phyloP scores from a whole-genome alignment of 2,888 invertebrate species.

The Eueremaeus valkanovi region DNA sequence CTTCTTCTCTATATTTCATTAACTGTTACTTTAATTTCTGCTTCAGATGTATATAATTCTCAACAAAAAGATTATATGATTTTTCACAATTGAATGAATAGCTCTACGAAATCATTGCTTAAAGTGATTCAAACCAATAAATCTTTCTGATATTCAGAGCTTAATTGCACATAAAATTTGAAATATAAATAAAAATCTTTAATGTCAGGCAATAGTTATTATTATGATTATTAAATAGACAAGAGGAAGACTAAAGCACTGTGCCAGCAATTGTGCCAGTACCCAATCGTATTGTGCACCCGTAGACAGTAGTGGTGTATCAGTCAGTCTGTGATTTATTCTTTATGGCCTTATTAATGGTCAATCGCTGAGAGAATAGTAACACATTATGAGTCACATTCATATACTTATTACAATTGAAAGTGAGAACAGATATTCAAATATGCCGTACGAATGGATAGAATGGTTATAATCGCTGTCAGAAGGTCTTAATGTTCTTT shows the following conservation, averaged over 20 bases:
- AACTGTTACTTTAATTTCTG: too few relatives aligned
- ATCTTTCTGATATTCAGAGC: background rate
- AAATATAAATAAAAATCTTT: background rate
- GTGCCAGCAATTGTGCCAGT: too few relatives aligned
- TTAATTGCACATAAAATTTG: slow-evolving; percentile 4
- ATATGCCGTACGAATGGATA: background rate
- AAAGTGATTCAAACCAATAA: background rate
- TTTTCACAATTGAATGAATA: background rate
- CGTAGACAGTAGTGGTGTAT: background rate
- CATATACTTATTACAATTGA: background rate
- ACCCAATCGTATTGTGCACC: background rate
- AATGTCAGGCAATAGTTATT: background rate
- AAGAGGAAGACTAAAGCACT: background rate
- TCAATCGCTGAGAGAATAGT: slow-evolving; percentile 9
- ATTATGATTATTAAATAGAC: background rate
- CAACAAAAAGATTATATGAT: background rate
- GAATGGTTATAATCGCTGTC: background rate
- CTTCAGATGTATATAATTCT: background rate
- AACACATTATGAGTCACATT: slow-evolving; percentile 25
- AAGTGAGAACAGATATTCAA: slow-evolving; percentile 20
- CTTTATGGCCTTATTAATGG: slow-evolving; percentile 30
- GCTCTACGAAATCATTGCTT: background rate
- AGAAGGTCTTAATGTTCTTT: slow-evolving; percentile 21
- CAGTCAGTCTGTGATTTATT: slow-evolving; percentile 1
- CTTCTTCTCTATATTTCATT: too few relatives aligned